A percentile compares a stretch with the other conserved stretches of the same genome.
phyloP scores from a whole-genome alignment of 2,888 invertebrate species.

The Tenthredo amoena region DNA sequence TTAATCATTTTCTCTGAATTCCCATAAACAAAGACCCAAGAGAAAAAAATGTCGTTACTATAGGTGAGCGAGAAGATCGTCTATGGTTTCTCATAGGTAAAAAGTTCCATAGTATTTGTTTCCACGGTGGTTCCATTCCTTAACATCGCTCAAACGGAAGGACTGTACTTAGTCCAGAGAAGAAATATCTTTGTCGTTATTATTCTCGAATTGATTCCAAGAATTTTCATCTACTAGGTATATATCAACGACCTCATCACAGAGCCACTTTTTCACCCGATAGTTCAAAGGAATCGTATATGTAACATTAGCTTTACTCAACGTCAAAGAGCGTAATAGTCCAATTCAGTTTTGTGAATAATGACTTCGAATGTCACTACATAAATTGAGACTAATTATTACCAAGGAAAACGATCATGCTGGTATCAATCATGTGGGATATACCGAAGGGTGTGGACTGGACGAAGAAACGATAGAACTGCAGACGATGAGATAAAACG shows the following conservation, averaged over 20 bases:
- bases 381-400: conserved; percentile 22
- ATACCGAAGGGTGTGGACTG: background rate
- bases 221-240: background rate
- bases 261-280: background rate
- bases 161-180: background rate
- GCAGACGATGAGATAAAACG: background rate
- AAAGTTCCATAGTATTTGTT: background rate
- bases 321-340: background rate
- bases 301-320: conserved; percentile 9
- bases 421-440: conserved; percentile 17
- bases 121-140: background rate
- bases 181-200: background rate
- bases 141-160: background rate
- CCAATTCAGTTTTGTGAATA: conserved; percentile 22
- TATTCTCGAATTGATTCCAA: background rate
- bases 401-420: conserved; percentile 20
- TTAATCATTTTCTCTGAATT: conserved; percentile 2
- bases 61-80: background rate
- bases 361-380: conserved; percentile 34
- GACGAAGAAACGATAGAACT: background rate
- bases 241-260: conserved; percentile 9
- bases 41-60: background rate
- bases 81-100: background rate
- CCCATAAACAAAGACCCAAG: background rate
- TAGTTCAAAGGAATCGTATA: background rate